Conservation (phyloP, 2,888 invertebrate species). For the Archips crataeganus region DNA sequence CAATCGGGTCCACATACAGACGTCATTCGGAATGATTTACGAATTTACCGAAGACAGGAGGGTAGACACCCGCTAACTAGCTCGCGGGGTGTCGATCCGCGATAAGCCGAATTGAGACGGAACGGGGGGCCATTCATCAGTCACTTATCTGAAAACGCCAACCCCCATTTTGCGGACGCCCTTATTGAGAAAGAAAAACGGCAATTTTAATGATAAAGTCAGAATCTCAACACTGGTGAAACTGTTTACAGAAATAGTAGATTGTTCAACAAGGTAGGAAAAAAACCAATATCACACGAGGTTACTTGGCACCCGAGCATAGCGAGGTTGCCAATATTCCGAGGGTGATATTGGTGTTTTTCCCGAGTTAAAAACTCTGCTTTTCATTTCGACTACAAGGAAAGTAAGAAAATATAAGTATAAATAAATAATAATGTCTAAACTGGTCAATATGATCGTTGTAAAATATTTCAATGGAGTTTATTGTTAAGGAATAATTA, state of each 20-base stretch:
- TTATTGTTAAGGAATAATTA: no score
- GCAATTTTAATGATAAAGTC: constrained; percentile 69
- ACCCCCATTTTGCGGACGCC: constrained; percentile 66
- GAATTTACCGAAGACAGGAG: constrained; percentile 60
- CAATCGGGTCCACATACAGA: constrained; percentile 72
- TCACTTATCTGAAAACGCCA: constrained; percentile 77
- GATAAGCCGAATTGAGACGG: constrained; percentile 84
- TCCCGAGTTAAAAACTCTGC: no score
- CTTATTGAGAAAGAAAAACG: constrained; percentile 69
- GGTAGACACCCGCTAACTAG: constrained; percentile 78
- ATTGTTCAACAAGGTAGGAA: no score
- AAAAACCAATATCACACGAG: no score
- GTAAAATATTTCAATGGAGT: no score
- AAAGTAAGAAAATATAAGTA: no score
- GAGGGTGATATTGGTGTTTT: no score
- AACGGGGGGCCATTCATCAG: constrained; percentile 81
- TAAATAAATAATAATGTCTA: no score
- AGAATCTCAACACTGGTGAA: constrained; percentile 23
- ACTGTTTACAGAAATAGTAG: background rate
- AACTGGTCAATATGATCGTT: no score
- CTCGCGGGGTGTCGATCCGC: constrained; percentile 74
- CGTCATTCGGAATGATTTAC: constrained; percentile 75
- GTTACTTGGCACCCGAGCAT: no score
- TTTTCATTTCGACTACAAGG: no score
- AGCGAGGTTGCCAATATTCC: no score